Percentiles rank a stretch among this genome's conserved stretches.
These are phyloP conservation scores for Hemicentrotus pulcherrimus DNA, from an alignment of 35 echinoderm and acorn worm species.

Conservation along the genomic window DNA sequence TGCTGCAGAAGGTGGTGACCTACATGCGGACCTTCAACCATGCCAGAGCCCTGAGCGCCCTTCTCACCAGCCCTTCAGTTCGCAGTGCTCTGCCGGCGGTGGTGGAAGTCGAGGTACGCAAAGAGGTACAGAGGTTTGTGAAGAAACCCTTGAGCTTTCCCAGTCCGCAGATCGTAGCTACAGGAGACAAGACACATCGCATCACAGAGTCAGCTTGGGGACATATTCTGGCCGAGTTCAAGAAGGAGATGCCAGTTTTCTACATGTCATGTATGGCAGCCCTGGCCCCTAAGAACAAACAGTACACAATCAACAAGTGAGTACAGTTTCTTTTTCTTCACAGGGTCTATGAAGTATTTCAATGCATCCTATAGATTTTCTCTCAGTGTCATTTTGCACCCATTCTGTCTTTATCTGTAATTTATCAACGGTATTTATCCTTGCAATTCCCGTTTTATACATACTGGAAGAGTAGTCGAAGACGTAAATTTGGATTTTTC, in stretches of 20 bases:
- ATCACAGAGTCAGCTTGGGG: conserved; percentile 44
- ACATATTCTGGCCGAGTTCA: conserved; percentile 49
- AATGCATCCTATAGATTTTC: not conserved
- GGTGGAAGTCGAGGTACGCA: conserved; percentile 41
- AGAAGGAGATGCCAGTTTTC: conserved; percentile 49
- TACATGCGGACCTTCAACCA: conserved; percentile 52
- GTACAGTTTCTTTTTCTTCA: not conserved
- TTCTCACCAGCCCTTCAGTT: conserved; percentile 23
- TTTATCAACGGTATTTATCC: no score
- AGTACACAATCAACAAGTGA: conserved; percentile 43
- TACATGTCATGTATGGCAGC: conserved; percentile 49
- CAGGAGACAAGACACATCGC: conserved; percentile 45
- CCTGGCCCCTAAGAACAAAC: conserved; percentile 40
- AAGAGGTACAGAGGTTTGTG: conserved; percentile 39
- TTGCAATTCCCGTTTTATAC: no score
- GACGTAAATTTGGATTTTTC: no score
- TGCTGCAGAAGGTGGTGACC: conserved; percentile 43
- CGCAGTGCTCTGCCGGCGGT: conserved; percentile 29
- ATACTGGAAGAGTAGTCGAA: no score
- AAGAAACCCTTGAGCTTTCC: conserved; percentile 46
- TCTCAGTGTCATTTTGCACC: not conserved
- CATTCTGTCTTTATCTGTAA: not conserved
- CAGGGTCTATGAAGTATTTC: not conserved
- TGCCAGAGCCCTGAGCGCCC: conserved; percentile 41
- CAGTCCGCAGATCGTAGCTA: conserved; percentile 47